phyloP scores from a whole-genome alignment of 1,140 invertebrate species.

The Tetragnatha versicolor region DNA sequence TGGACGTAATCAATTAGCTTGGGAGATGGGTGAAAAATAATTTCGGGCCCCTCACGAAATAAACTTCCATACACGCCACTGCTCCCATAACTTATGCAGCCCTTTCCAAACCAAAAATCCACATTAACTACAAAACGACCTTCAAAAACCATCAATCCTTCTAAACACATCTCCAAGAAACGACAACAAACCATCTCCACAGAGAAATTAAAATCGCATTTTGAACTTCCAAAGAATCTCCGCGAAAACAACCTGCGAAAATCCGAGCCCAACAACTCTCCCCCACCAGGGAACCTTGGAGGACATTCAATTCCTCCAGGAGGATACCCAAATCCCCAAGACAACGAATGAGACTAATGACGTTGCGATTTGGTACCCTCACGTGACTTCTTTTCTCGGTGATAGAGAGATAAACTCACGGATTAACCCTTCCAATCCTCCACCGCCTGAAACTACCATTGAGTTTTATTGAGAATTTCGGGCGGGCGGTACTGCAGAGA shows the following conservation, averaged over 20 bases:
- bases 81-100: neutral
- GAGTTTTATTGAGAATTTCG: too few species aligned
- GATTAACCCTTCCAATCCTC: too few species aligned
- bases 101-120: neutral
- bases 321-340: neutral
- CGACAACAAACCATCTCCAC: neutral
- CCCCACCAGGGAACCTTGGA: neutral
- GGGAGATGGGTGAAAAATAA: too few species aligned
- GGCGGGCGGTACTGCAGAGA: too few species aligned
- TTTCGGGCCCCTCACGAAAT: too few species aligned
- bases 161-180: neutral
- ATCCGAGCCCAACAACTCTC: conserved; percentile 7
- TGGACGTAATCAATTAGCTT: too few species aligned
- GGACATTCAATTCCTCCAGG: conserved; percentile 10
- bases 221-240: neutral
- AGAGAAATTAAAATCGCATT: neutral
- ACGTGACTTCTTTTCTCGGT: conserved; percentile 8
- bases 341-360: neutral
- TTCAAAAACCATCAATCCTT: too few species aligned
- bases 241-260: too few species aligned
- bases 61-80: too few species aligned
- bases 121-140: too few species aligned
- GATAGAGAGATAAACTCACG: neutral
- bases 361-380: conserved; percentile 16
- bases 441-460: too few species aligned